Evolutionary conservation across 2,888 invertebrate genomes (phyloP).

Genomic region (Stenurella melanura): DNA sequence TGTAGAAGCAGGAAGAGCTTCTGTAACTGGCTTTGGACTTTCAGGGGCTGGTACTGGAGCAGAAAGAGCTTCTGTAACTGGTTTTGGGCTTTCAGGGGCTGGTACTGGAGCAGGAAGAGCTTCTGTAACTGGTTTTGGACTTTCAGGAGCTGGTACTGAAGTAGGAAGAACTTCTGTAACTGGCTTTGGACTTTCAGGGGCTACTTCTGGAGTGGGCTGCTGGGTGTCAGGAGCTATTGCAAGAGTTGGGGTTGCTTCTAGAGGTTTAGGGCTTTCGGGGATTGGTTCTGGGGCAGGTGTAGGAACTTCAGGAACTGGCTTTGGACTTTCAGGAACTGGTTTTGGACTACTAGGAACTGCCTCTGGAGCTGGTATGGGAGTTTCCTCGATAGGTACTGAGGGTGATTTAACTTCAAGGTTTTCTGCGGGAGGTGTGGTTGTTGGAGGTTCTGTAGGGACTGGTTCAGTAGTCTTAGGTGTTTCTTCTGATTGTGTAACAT

Average conservation of each 20-base stretch:
- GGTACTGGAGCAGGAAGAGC: conserved; percentile 35
- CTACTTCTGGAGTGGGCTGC: conserved; percentile 39
- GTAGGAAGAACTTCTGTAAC: conserved; percentile 30
- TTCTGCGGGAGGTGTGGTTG: background rate
- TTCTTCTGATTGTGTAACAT: no score
- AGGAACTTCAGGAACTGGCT: background rate
- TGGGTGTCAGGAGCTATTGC: conserved; percentile 30
- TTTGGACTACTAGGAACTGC: conserved; percentile 45
- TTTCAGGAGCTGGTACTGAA: conserved; percentile 29
- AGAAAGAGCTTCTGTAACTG: conserved; percentile 20
- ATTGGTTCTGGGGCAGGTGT: background rate
- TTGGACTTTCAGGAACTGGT: conserved; percentile 42
- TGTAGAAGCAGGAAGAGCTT: background rate
- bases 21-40: conserved; percentile 24
- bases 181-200: conserved; percentile 35
- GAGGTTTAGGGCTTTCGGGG: conserved; percentile 40
- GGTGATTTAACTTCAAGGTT: background rate
- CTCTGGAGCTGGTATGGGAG: background rate
- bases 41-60: background rate
- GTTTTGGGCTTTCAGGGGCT: conserved; percentile 38
- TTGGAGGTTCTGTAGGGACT: conserved; percentile 53
- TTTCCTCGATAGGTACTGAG: background rate
- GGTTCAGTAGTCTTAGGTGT: background rate
- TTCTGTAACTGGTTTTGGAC: conserved; percentile 15
- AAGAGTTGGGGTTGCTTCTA: conserved; percentile 29